These are phyloP conservation scores for Pheosia tremula DNA, from an alignment of 2,888 invertebrate genomes.

Conservation along the genomic window DNA sequence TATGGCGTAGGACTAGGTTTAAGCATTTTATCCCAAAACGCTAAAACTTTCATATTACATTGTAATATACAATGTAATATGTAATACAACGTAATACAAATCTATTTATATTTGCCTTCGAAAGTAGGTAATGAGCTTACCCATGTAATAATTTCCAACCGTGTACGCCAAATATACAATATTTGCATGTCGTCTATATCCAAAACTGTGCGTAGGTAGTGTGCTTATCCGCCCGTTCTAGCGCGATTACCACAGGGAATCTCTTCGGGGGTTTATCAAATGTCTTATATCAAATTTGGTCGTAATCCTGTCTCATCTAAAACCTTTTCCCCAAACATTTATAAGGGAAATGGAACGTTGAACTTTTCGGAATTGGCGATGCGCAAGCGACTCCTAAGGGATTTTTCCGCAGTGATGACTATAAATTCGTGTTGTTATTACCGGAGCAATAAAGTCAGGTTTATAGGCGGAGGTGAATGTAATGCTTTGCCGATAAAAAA, in stretches of 20 bases:
- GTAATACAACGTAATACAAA: too few species aligned
- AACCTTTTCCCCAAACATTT: conserved; percentile 27
- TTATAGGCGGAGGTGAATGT: conserved; percentile 42
- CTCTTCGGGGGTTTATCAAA: conserved; percentile 44
- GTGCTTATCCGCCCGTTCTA: conserved; percentile 54
- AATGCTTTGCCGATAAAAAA: conserved; percentile 50
- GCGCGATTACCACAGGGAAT: conserved; percentile 54
- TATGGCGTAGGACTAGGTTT: too few species aligned
- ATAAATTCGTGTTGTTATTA: conserved; percentile 53
- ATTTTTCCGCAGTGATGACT: conserved; percentile 46
- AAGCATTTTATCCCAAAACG: too few species aligned
- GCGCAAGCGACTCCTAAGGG: conserved; percentile 40
- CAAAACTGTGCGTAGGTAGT: conserved; percentile 47
- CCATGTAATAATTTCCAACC: neutral
- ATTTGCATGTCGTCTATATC: conserved; percentile 67
- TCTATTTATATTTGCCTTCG: too few species aligned
- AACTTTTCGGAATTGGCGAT: conserved; percentile 24
- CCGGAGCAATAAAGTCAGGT: conserved; percentile 49
- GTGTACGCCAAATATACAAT: conserved; percentile 35
- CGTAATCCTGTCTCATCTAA: conserved; percentile 32
- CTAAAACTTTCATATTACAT: too few species aligned
- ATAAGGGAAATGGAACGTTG: conserved; percentile 19
- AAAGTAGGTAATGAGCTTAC: too few species aligned
- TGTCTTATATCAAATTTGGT: conserved; percentile 41
- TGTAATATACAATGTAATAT: too few species aligned